Percentiles rank a stretch among this genome's conserved stretches.
Conservation (phyloP, 2,113 vertebrate species). For the Laterallus jamaicensis region DNA sequence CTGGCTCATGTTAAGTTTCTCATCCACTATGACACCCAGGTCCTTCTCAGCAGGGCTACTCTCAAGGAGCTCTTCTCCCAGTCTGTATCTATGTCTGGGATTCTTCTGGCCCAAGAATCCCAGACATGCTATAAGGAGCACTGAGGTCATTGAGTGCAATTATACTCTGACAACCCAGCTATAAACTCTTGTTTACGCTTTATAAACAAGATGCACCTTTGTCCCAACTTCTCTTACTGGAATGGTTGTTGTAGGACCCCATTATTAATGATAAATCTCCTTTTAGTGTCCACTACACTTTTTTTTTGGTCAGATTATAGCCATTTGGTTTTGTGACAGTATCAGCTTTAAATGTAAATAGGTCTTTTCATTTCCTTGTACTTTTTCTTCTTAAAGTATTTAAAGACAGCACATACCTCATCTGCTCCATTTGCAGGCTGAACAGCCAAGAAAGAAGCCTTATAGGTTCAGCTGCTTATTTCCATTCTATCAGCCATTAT, state of each 20-base stretch:
- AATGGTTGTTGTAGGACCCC: not conserved
- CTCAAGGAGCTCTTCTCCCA: too few relatives aligned
- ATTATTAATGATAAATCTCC: not conserved
- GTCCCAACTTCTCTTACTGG: not conserved
- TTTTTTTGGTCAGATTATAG: not conserved
- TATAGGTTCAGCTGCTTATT: not conserved
- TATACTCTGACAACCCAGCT: not conserved
- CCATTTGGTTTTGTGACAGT: not conserved
- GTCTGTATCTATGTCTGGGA: too few relatives aligned
- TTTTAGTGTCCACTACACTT: not conserved
- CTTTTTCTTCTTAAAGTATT: not conserved
- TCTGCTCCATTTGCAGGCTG: not conserved
- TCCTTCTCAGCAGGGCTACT: too few relatives aligned
- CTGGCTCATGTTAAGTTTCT: too few relatives aligned
- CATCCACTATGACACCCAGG: too few relatives aligned
- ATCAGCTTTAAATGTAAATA: not conserved
- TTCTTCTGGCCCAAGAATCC: too few relatives aligned
- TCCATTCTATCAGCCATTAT: not conserved
- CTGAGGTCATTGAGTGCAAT: not conserved
- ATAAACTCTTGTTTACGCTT: not conserved
- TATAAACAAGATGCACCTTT: not conserved
- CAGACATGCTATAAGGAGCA: not conserved
- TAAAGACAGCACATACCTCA: not conserved
- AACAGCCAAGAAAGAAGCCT: not conserved
- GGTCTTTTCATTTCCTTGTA: not conserved